Evolutionary conservation across 2,888 invertebrate species (phyloP).

Genomic region (Odontocolon sp.): DNA sequence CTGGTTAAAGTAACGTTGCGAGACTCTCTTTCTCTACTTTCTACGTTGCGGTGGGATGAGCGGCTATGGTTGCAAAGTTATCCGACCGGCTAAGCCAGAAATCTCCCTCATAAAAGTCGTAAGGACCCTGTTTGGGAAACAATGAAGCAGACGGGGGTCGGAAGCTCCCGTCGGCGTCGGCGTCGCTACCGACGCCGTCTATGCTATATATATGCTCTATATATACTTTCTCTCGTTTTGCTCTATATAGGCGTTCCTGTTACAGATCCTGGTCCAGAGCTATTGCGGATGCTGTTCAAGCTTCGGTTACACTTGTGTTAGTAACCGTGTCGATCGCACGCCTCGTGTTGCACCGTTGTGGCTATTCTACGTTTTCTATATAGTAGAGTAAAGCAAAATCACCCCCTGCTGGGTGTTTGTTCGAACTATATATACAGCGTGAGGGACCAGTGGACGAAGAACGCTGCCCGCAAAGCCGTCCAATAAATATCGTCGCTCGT

Average conservation of each 20-base stretch:
- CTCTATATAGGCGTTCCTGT: too few species aligned
- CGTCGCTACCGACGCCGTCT: conserved; percentile 46
- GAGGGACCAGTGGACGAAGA: too few species aligned
- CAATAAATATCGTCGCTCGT: conserved; percentile 79
- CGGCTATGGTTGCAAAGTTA: conserved; percentile 70
- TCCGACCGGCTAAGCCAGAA: conserved; percentile 75
- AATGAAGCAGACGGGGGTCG: conserved; percentile 65
- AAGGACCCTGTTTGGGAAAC: conserved; percentile 76
- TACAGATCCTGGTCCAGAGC: neutral
- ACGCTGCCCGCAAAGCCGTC: conserved; percentile 71
- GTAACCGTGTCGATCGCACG: neutral
- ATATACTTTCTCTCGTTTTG: neutral
- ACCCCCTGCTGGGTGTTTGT: too few species aligned
- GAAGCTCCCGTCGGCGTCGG: conserved; percentile 27
- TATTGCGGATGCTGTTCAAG: neutral
- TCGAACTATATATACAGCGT: too few species aligned
- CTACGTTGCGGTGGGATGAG: conserved; percentile 43
- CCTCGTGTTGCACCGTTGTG: neutral
- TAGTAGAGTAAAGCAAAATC: too few species aligned
- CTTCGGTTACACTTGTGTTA: neutral
- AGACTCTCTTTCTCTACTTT: conserved; percentile 27
- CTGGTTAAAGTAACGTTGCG: conserved; percentile 50
- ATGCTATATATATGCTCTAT: conserved; percentile 20
- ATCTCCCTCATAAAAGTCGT: conserved; percentile 77
- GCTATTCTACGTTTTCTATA: too few species aligned